Base-by-base conservation (phyloP, 2,888 invertebrate genomes). In the Craniophora ligustri region DNA sequence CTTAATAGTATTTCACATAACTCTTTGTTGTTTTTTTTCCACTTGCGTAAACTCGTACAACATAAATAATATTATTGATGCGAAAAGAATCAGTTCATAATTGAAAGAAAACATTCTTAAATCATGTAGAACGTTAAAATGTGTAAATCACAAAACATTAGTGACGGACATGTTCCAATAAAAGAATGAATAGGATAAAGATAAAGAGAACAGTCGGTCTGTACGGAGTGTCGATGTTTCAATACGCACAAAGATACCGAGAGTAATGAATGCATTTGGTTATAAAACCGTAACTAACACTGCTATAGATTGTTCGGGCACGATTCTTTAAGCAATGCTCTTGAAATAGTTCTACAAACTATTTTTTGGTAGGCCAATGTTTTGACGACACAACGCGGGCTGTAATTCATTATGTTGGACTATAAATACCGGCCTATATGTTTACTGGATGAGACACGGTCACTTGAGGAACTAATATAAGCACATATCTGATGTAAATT, bases 211-310 rank as follows among this genome's bases (percentile, higher is more conserved):
- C 30, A 32, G 30, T n/a, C 1, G 10, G 6, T 26, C 6, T 38
- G 32, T 35, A 13, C 11, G 30, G 16, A 11, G 26, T 19, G 41
- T 36, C n/a, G 7, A 65, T 51, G 31, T 48, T 47, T 21, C 41
- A 44, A 61, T 38, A 64, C 31, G 26, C 30, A 47, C 16, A 49
- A 54, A 31, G 21, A 39, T 14, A 13, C 11, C 26, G 5, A 13
- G 8, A 28, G 42, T 45, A 36, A 58, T 56, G 39, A 69, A 68
- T 66, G 31, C 32, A 21, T 6, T 58, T 19, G 38, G 55, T 54
- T 36, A 66, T 45, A 47, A 36, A 42, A 50, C 63, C 67, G 57
- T 68, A 3, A 28, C 57, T 68, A 71, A 71, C 14, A 14, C 51
- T 36, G 18, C 38, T 38, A 46, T 41, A 15, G 34, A 44, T 57